Conservation (phyloP, 2,888 invertebrate species). For the Caenorhabditis uteleia region DNA sequence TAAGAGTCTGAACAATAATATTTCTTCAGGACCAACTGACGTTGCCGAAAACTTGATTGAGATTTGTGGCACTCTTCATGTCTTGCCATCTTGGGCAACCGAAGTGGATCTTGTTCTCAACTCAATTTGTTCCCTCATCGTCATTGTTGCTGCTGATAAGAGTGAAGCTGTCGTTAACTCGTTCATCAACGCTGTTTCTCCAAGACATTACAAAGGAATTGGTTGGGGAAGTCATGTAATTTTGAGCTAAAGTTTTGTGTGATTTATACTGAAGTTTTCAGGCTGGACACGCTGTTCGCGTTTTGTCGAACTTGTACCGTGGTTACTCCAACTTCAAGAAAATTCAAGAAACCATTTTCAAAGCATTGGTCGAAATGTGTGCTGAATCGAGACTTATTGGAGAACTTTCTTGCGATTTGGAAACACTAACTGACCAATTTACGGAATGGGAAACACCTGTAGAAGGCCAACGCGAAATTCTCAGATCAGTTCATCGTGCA, state of each 20-base stretch:
- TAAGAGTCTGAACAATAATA: background rate
- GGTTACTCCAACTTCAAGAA: slow-evolving; percentile 84
- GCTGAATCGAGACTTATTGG: slow-evolving; percentile 41
- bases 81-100: slow-evolving; percentile 30
- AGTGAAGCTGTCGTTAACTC: slow-evolving; percentile 82
- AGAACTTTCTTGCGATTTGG: slow-evolving; percentile 39
- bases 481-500: slow-evolving; percentile 58
- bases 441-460: slow-evolving; percentile 49
- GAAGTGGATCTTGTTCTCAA: slow-evolving; percentile 92
- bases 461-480: slow-evolving; percentile 51
- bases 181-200: slow-evolving; percentile 35
- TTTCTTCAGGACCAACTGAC: slow-evolving; percentile 39
- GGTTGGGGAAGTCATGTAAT: slow-evolving; percentile 59
- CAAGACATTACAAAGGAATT: slow-evolving; percentile 47
- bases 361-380: slow-evolving; percentile 42
- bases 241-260: background rate
- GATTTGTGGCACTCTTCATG: slow-evolving; percentile 26
- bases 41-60: slow-evolving; percentile 44
- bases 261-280: slow-evolving; percentile 5
- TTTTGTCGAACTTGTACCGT: slow-evolving; percentile 88
- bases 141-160: slow-evolving; percentile 83
- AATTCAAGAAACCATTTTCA: slow-evolving; percentile 80
- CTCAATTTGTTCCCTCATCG: slow-evolving; percentile 93
- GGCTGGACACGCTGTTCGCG: slow-evolving; percentile 71
- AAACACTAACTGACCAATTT: slow-evolving; percentile 41